Conservation (phyloP, 2,888 invertebrate species). For the Epiblema foenella region DNA sequence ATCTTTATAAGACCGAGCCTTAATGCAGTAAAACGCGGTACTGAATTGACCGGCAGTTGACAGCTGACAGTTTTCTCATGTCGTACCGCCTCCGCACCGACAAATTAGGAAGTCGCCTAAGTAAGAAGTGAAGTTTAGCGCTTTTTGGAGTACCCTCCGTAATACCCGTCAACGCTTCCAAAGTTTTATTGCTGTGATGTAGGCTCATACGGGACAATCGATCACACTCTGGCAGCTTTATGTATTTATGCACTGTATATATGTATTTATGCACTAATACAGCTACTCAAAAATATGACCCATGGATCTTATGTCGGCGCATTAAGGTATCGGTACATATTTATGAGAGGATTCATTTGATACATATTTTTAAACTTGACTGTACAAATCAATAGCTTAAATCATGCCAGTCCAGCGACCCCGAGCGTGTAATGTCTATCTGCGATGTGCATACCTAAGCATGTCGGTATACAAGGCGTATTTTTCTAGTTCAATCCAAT, state of each 20-base stretch:
- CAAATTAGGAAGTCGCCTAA: neutral
- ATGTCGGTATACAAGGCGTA: neutral
- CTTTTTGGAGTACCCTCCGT: constrained; percentile 5
- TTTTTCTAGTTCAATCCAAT: neutral
- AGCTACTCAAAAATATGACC: too few relatives aligned
- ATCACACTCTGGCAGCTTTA: constrained; percentile 20
- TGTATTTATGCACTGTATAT: constrained; percentile 28
- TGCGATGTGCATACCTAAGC: neutral
- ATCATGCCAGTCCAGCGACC: constrained; percentile 8
- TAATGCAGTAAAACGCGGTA: too few relatives aligned
- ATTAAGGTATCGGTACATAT: too few relatives aligned
- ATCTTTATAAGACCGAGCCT: too few relatives aligned
- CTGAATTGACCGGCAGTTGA: too few relatives aligned
- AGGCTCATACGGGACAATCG: constrained; percentile 16
- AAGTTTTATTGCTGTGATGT: constrained; percentile 25
- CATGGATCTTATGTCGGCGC: too few relatives aligned
- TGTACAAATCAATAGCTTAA: constrained; percentile 13
- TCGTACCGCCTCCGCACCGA: too few relatives aligned
- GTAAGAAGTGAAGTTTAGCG: constrained; percentile 16
- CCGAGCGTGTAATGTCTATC: neutral
- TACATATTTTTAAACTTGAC: too few relatives aligned
- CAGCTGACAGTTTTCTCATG: too few relatives aligned
- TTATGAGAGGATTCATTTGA: too few relatives aligned
- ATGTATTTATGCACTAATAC: too few relatives aligned
- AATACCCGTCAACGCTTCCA: constrained; percentile 16